Evolutionary conservation across 2,797 vertebrate species (phyloP), one percentile per base, ranked within the genome.

Genomic region (Kryptolebias ocellatus): DNA sequence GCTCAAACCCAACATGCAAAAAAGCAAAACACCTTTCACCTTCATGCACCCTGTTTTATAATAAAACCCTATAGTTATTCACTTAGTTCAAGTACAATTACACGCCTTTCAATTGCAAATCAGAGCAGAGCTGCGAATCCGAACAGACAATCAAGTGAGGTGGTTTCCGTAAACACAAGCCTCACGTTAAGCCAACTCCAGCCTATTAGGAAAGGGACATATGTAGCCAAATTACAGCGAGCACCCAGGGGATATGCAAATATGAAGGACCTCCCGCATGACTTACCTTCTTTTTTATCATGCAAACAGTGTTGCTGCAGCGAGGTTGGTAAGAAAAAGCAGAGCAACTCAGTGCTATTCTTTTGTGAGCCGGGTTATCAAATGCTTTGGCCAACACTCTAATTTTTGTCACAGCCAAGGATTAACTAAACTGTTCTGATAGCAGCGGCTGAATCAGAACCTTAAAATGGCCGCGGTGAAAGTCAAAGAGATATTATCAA

Each of bases 21-120:
- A 77, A 75, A 72, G 70, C 60, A 72, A 67, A 67, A 24, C 60
- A 79, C 70, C 46, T 65, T 71, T 77, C 70, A 60, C 64, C 29
- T 73, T 60, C 66, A 31, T 45, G 34, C 44, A 64, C 52, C 54
- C 77, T 70, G 60, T 75, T 79, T 53, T 74, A 81, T 63, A 76
- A 59, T 60, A 64, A 56, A 70, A 79, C 70, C 80, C 87, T 83
- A 73, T 80, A 83, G 87, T 94, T 92, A 93, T 92, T 93, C 91
- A 92, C 89, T 93, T 92, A 90, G 85, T 88, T 91, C 83, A 87
- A 93, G 87, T 85, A 91, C 87, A 92, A 91, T 92, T 87, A 83
- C 61, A 54, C 65, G 79, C 90, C 87, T 93, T 94, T 95, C 92
- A 93, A 81, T 92, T 93, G 93, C 92, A 93, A 94, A 94, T 94